Conservation (phyloP, 1,140 invertebrate species). For the Geopemphigus sp. region DNA sequence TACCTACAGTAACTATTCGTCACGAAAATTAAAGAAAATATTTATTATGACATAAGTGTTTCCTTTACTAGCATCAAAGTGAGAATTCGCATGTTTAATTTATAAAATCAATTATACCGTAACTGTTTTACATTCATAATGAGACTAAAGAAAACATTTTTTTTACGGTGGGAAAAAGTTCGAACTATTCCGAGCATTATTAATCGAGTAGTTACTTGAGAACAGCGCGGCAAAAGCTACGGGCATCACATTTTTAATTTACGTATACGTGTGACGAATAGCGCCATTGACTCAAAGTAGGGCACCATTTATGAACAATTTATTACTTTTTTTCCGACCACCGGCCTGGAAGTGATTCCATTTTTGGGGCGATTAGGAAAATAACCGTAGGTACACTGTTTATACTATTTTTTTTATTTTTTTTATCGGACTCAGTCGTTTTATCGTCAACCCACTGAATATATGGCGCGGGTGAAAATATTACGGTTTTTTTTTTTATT, state of each 20-base stretch:
- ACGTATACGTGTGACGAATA: not conserved
- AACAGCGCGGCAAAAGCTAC: not conserved
- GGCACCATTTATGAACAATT: not conserved
- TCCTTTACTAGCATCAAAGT: not conserved
- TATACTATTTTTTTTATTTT: not conserved
- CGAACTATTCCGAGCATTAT: not conserved
- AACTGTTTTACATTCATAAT: not conserved
- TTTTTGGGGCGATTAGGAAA: not conserved
- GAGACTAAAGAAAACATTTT: not conserved
- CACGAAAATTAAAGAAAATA: constrained; percentile 2
- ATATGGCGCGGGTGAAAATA: not conserved
- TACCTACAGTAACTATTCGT: not conserved
- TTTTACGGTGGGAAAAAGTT: no score
- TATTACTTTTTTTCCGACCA: not conserved
- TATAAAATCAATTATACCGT: constrained; percentile 15
- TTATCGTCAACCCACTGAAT: no score
- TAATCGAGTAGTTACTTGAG: constrained; percentile 1
- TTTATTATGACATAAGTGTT: constrained; percentile 8
- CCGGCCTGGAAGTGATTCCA: not conserved
- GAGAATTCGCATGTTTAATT: constrained; percentile 2
- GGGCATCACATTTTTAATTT: constrained; percentile 33
- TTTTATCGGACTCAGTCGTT: not conserved
- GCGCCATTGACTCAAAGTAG: not conserved
- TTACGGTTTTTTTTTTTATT: not conserved
- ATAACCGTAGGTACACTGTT: no score